A percentile compares a stretch with the other conserved stretches of the same genome.
Conservation (phyloP, 2,797 vertebrate genomes). For the Galagoides demidoff region DNA sequence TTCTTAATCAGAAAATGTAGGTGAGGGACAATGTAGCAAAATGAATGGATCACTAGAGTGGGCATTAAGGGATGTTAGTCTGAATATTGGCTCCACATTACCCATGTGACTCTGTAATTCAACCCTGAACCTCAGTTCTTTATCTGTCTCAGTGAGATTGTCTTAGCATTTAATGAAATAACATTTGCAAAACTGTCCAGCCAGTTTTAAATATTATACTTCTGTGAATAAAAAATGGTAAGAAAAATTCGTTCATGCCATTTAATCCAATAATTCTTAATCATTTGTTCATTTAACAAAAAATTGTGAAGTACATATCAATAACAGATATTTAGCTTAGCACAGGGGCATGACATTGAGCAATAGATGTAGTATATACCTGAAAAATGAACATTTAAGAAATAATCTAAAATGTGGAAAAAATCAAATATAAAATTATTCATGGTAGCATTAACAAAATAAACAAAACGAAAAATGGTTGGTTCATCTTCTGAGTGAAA, state of each 20-base stretch:
- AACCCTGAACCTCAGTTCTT: neutral
- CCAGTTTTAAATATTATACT: slow-evolving; percentile 27
- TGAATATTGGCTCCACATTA: neutral
- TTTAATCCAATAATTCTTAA: slow-evolving; percentile 26
- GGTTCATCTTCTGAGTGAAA: neutral
- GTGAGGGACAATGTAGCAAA: neutral
- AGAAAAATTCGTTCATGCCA: neutral
- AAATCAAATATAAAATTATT: slow-evolving; percentile 35
- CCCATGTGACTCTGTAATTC: neutral
- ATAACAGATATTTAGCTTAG: neutral
- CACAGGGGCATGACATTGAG: neutral
- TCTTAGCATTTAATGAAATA: slow-evolving; percentile 38
- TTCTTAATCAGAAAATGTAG: slow-evolving; percentile 25
- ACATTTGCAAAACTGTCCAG: neutral
- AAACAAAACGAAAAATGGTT: neutral
- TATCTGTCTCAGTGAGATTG: neutral
- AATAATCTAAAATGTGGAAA: slow-evolving; percentile 49
- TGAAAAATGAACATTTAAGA: neutral
- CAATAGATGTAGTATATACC: neutral
- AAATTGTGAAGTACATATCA: neutral
- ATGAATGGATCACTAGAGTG: neutral
- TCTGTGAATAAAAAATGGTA: neutral
- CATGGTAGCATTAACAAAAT: neutral
- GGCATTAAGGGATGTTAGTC: neutral
- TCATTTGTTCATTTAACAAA: slow-evolving; percentile 23